Evolutionary conservation across 2,113 vertebrate species (phyloP).

Genomic region (Andinoacara biseriatus): DNA sequence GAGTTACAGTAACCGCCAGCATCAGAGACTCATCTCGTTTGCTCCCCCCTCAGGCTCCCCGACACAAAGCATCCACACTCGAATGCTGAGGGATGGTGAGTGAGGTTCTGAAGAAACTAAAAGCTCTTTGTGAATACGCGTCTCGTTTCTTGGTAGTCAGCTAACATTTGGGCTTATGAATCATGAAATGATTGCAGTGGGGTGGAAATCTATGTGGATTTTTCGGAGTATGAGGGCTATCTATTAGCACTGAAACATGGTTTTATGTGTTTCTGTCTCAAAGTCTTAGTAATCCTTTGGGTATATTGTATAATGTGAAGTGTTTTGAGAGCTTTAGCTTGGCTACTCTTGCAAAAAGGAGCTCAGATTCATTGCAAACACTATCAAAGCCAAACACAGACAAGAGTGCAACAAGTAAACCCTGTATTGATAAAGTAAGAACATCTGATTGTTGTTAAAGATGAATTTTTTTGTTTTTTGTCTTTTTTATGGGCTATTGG

Average conservation of each 20-base stretch:
- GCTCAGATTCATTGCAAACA: neutral
- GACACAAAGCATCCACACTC: constrained; percentile 36
- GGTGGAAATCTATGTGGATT: neutral
- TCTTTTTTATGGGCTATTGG: accelerated
- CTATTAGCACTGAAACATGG: neutral
- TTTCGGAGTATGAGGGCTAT: neutral
- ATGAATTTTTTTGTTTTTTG: neutral
- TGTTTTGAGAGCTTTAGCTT: neutral
- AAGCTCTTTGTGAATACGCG: constrained; percentile 17
- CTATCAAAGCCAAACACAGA: neutral
- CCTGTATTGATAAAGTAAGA: too few species aligned
- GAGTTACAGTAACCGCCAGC: neutral
- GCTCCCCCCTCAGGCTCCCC: constrained; percentile 57
- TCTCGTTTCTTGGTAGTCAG: constrained; percentile 34
- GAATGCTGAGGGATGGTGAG: neutral
- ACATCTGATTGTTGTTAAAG: too few species aligned
- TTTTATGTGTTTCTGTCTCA: neutral
- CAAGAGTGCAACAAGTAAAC: neutral
- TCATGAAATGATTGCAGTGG: constrained; percentile 36
- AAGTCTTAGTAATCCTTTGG: constrained; percentile 32
- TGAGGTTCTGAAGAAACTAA: constrained; percentile 31
- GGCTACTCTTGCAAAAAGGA: neutral
- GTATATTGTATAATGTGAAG: neutral
- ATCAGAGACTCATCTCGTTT: constrained; percentile 48
- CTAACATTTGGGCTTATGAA: constrained; percentile 32